Conservation (phyloP, 2,888 invertebrate genomes). For the Dioctria linearis region DNA sequence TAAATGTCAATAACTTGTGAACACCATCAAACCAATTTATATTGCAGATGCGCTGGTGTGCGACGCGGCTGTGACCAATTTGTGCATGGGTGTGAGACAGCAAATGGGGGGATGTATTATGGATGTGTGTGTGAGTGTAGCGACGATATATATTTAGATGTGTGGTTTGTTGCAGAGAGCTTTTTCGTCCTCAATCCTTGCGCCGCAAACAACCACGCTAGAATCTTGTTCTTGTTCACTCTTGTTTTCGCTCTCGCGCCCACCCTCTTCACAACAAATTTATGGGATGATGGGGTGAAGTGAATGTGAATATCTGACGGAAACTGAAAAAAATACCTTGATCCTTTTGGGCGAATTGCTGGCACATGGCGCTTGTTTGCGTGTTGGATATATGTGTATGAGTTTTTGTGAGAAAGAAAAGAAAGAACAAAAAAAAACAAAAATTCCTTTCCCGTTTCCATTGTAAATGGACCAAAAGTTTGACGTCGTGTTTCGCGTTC, state of each 20-base stretch:
- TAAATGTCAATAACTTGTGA: slow-evolving; percentile 48
- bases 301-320: not conserved
- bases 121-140: not conserved
- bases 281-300: not conserved
- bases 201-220: slow-evolving; percentile 9
- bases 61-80: not conserved
- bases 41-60: not conserved
- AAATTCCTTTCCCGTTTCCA: slow-evolving; percentile 16
- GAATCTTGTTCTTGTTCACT: not conserved
- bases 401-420: slow-evolving; percentile 43
- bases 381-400: not conserved
- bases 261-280: not conserved
- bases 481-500: slow-evolving; percentile 16
- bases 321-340: not conserved
- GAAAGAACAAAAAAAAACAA: too few relatives aligned
- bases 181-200: not conserved
- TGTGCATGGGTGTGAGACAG: not conserved
- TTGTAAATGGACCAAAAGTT: slow-evolving; percentile 44
- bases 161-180: too few relatives aligned
- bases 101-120: not conserved
- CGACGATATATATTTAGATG: not conserved
- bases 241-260: slow-evolving; percentile 10
- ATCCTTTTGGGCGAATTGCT: slow-evolving; percentile 5
- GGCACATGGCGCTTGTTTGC: slow-evolving; percentile 37
- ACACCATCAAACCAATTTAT: slow-evolving; percentile 17